Conservation (phyloP, 1,140 invertebrate species). For the Eufriesea mexicana region DNA sequence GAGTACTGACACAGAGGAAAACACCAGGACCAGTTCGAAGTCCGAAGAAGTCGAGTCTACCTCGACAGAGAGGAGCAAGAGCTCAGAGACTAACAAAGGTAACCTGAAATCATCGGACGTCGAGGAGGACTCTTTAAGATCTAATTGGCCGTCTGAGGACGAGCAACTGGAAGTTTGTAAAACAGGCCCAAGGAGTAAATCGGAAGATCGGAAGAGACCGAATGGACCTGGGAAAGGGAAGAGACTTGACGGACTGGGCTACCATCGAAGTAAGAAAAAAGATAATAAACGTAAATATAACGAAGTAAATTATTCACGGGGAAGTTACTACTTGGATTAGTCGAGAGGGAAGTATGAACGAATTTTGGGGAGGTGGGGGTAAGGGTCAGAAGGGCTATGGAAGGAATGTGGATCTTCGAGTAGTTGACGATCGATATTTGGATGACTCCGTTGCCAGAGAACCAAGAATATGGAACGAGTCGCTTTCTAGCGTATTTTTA, state of each 20-base stretch:
- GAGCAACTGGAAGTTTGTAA: constrained; percentile 57
- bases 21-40: constrained; percentile 46
- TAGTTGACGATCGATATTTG: constrained; percentile 33
- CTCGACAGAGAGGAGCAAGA: constrained; percentile 40
- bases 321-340: neutral
- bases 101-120: constrained; percentile 59
- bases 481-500: constrained; percentile 13
- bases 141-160: constrained; percentile 70
- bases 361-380: neutral
- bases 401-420: neutral
- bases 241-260: constrained; percentile 64
- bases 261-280: constrained; percentile 12
- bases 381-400: too few relatives aligned
- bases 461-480: constrained; percentile 43
- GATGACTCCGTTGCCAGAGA: constrained; percentile 36
- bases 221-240: constrained; percentile 71
- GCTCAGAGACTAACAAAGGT: constrained; percentile 21
- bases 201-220: constrained; percentile 70
- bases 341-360: neutral
- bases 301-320: constrained; percentile 11
- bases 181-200: constrained; percentile 59
- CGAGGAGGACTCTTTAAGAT: constrained; percentile 58
- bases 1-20: constrained; percentile 55
- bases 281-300: constrained; percentile 43
- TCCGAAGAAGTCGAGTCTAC: constrained; percentile 50